These are phyloP conservation scores for Lasioglossum oenotherae DNA, from an alignment of 2,888 invertebrate species.

Conservation along the genomic window DNA sequence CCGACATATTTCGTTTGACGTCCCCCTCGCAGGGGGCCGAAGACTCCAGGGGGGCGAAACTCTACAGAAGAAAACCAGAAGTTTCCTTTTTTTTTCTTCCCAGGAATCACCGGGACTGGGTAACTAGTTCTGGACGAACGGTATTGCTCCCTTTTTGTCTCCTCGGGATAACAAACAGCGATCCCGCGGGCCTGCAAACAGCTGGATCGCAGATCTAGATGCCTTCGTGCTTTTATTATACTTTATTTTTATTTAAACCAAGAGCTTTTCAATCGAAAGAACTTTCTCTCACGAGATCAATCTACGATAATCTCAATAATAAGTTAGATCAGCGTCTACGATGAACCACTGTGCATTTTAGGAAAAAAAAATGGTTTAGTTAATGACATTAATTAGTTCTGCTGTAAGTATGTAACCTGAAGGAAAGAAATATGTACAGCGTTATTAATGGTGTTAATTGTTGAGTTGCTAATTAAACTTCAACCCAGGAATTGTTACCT, in stretches of 20 bases:
- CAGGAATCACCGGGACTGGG: neutral
- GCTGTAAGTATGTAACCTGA: too few relatives aligned
- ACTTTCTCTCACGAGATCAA: too few relatives aligned
- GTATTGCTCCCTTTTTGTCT: neutral
- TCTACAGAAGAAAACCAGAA: neutral
- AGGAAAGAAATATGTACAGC: too few relatives aligned
- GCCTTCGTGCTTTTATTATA: neutral
- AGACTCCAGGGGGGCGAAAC: neutral
- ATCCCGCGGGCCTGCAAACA: neutral
- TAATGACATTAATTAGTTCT: too few relatives aligned
- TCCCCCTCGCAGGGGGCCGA: neutral
- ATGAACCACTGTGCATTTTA: too few relatives aligned
- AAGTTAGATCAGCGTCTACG: too few relatives aligned
- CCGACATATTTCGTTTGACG: conserved; percentile 39
- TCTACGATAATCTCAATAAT: too few relatives aligned
- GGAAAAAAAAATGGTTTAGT: too few relatives aligned
- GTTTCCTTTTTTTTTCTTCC: conserved; percentile 44
- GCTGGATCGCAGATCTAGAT: neutral
- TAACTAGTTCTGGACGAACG: neutral
- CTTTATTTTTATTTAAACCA: neutral
- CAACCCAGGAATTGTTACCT: too few relatives aligned
- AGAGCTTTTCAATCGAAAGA: too few relatives aligned
- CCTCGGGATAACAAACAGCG: neutral
- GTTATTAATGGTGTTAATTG: too few relatives aligned
- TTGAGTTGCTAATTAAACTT: too few relatives aligned